These are phyloP conservation scores for Apamea sordens DNA, from an alignment of 2,888 invertebrate genomes.

Conservation along the genomic window DNA sequence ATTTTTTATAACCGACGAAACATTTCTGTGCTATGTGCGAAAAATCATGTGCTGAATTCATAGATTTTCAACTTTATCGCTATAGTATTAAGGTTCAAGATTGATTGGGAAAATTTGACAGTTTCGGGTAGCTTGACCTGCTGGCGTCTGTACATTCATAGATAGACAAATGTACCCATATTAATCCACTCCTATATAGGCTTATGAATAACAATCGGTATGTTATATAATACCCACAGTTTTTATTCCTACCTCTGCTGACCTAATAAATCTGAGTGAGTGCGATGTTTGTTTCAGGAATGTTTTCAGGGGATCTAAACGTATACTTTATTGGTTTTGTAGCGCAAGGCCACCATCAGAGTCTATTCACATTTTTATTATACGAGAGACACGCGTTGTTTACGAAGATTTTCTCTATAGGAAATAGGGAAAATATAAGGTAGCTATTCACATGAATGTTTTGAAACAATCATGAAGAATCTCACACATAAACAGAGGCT, in stretches of 20 bases:
- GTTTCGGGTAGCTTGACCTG: too few species aligned
- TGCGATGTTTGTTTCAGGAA: constrained; percentile 35
- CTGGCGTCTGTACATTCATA: background rate
- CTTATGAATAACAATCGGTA: background rate
- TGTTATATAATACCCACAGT: background rate
- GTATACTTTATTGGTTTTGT: constrained; percentile 37
- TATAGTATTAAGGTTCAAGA: too few species aligned
- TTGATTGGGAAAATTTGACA: too few species aligned
- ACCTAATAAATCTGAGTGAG: constrained; percentile 39
- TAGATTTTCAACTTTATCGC: too few species aligned
- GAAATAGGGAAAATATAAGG: background rate
- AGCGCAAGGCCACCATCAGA: constrained; percentile 24
- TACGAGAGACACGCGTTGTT: constrained; percentile 8
- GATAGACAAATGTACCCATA: background rate
- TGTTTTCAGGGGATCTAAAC: constrained; percentile 29
- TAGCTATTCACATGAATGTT: background rate
- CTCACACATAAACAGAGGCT: background rate
- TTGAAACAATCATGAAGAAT: background rate
- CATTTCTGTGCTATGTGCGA: too few species aligned
- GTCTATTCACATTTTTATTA: constrained; percentile 28
- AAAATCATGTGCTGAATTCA: too few species aligned
- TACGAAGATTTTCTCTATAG: background rate
- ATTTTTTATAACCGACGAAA: too few species aligned
- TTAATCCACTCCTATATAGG: background rate
- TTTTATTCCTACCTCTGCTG: background rate